Conservation (phyloP, 2,888 invertebrate genomes). For the Drosophila colorata region DNA sequence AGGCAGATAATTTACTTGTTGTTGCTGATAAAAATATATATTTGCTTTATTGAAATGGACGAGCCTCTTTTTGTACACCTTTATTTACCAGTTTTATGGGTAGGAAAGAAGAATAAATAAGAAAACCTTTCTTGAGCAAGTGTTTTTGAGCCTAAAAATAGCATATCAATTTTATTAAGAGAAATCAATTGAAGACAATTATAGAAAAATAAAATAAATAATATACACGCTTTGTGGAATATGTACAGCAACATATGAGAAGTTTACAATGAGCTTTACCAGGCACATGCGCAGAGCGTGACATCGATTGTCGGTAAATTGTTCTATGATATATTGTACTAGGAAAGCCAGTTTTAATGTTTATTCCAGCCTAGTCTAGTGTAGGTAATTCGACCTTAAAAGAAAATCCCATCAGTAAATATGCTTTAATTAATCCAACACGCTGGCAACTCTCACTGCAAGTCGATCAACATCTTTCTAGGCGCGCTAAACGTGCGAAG, state of each 20-base stretch:
- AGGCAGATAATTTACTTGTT: neutral
- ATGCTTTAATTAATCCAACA: conserved; percentile 20
- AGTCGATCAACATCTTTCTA: conserved; percentile 15
- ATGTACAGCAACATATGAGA: no score
- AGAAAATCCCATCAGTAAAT: neutral
- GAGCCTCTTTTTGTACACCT: neutral
- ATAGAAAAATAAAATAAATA: neutral
- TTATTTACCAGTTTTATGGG: neutral
- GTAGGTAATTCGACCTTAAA: neutral
- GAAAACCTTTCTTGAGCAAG: neutral
- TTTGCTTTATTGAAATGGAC: neutral
- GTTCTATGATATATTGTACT: neutral
- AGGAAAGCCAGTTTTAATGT: no score
- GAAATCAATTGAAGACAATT: conserved; percentile 1
- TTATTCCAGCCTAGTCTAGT: no score
- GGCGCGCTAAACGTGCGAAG: conserved; percentile 41
- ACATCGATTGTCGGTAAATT: no score
- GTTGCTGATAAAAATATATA: neutral
- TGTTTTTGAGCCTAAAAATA: neutral
- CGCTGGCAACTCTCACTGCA: conserved; percentile 7
- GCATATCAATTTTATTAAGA: conserved; percentile 1
- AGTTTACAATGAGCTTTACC: neutral
- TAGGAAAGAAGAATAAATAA: neutral
- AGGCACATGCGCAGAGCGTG: neutral
- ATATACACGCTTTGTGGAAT: neutral